Evolutionary conservation across 2,888 invertebrate species (phyloP), one percentile per base, ranked within the genome.

Genomic region (Xestia sexstrigata): DNA sequence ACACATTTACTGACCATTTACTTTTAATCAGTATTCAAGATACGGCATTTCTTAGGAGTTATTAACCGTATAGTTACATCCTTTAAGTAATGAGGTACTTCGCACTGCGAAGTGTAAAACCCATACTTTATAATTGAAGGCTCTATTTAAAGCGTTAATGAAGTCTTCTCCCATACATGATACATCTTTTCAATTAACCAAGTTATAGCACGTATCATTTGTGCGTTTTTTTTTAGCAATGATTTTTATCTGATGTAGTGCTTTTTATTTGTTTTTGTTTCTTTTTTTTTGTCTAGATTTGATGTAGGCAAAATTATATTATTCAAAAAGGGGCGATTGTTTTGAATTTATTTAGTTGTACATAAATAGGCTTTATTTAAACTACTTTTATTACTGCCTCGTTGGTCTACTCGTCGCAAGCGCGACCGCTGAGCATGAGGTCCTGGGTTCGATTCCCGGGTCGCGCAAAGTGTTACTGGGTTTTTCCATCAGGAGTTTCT

Each of bases 41-140:
- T 84, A 76, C 76, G 68, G 70, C 63, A 70, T 74, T 87, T 81
- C 86, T 82, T 74, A 80, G 66, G 67, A 81, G 75, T 86, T 86
- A 87, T 79, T 77, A 78, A 74, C 30, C 30, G 66, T 78, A 62
- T 67, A 73, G 67, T 65, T 47, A 76, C 84, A 84, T 86, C 87
- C 87, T 87, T 81, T 73, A 74, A 76, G 75, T 87, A 87, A 87
- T 87, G 87, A 87, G 87, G 68, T 71, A 67, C 62, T 87, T 87
- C 70, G 47, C 87, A 82, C 87, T 72, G 66, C 52, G 39, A 63
- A 71, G 79, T 86, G 85, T 78, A 72, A 73, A 67, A 63, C 13
- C 71, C 55, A 74, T 81, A 70, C 55, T 60, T 84, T 84, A 75
- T 84, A 80, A 83, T 83, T 84, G 63, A 74, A 78, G 42, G 42